Conservation (phyloP, 2,113 vertebrate genomes). For the Caranx melampygus region DNA sequence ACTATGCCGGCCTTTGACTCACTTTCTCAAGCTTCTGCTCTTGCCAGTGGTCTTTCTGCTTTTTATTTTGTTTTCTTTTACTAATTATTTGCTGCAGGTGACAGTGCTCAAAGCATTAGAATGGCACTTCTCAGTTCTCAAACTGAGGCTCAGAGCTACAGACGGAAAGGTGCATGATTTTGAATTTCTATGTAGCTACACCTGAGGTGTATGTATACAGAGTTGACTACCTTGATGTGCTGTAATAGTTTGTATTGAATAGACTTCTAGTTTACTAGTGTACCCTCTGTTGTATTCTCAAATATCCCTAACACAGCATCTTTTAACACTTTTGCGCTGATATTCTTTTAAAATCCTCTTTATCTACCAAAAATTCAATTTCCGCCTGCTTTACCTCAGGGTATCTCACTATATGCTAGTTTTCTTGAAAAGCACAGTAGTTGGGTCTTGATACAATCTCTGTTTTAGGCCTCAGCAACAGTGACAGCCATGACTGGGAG, state of each 20-base stretch:
- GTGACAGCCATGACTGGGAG: no score
- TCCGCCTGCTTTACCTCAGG: not conserved
- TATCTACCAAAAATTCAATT: not conserved
- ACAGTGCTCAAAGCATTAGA: slow-evolving; percentile 77
- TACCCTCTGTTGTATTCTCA: slow-evolving; percentile 35
- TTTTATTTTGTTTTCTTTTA: slow-evolving; percentile 68
- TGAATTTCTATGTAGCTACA: slow-evolving; percentile 51
- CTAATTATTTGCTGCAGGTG: slow-evolving; percentile 78
- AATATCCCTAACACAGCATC: slow-evolving; percentile 18
- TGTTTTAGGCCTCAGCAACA: not conserved
- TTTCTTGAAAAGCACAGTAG: not conserved
- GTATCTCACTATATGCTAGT: not conserved
- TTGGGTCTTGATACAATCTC: not conserved
- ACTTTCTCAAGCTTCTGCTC: slow-evolving; percentile 61
- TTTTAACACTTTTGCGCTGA: not conserved
- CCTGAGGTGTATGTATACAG: slow-evolving; percentile 44
- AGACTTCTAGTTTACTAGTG: slow-evolving; percentile 44
- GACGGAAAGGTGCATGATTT: slow-evolving; percentile 81
- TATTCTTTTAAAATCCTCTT: not conserved
- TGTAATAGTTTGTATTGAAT: slow-evolving; percentile 39
- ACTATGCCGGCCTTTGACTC: slow-evolving; percentile 36
- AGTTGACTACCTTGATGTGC: slow-evolving; percentile 51
- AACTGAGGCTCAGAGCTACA: slow-evolving; percentile 74
- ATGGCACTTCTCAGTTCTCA: slow-evolving; percentile 72
- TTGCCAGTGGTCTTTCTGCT: slow-evolving; percentile 49